Evolutionary conservation across 53 echinoderm and acorn worm species (phyloP), one percentile per base, ranked within the genome.

Genomic region (Holothuria scabra): DNA sequence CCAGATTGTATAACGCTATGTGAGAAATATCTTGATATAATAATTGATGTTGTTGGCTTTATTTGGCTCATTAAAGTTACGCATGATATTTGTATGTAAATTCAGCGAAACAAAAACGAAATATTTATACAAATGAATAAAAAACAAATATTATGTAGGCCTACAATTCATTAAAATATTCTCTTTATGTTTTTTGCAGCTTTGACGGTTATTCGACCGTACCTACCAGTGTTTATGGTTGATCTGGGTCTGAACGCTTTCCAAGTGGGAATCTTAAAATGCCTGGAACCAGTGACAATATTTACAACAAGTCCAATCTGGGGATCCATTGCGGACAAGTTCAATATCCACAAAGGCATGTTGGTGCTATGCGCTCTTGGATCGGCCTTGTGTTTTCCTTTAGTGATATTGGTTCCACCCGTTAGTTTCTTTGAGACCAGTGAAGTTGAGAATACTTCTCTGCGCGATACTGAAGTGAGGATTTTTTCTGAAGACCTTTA

Each of bases 281-380:
- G 64, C 22, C 48, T 78, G 12, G 86, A 78, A 29, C 86, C 86
- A 8, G 59, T 82, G 57, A 52, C 81, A 12, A 65, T 76, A 35
- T 93, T 93, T 63, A 8, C 85, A 9, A 64, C 76, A 58, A 86
- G 88, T 33, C 91, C 93, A 4, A 6, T 88, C 46, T 90, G 90
- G 86, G 93, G 93, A 2, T 75, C 82, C 14, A 60, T 93, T 34
- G 86, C 91, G 9, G 93, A 93, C 86, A 93, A 88, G 22, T 83
- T 66, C 89, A 86, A 76, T 61, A 83, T 82, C 65, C 91, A 87
- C 34, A 88, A 84, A 46, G 46, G 74, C 22, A 38, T 91, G 20
- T 60, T 93, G 60, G 19, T 86, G 12, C 22, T 86, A 12, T 81
- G 85, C 25, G 21, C 85, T 26, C 8, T 84, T 12, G 89, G 86